These are phyloP conservation scores for Cryptoprocta ferox DNA, from an alignment of 2,797 vertebrate genomes.

Conservation along the genomic window DNA sequence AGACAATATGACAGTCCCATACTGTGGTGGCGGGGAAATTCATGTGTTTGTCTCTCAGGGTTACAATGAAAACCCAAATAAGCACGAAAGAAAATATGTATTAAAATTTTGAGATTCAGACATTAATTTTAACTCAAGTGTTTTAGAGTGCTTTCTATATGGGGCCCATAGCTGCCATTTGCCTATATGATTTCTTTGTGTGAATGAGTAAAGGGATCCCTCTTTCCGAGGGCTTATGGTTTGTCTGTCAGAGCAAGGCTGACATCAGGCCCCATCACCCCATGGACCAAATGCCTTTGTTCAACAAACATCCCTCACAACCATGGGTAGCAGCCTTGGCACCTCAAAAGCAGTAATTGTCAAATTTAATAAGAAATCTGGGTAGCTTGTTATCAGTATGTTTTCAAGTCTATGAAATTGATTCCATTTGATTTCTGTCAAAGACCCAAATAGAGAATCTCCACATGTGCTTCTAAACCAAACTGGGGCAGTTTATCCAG, in stretches of 20 bases:
- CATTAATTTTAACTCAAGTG: not conserved
- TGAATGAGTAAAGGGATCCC: not conserved
- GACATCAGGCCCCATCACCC: not conserved
- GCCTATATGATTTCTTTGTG: not conserved
- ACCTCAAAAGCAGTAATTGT: not conserved
- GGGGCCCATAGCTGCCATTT: not conserved
- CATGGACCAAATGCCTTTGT: not conserved
- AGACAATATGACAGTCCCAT: not conserved
- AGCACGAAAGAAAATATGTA: not conserved
- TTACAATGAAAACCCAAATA: constrained; percentile 39
- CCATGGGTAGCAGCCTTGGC: not conserved
- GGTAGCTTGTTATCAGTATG: not conserved
- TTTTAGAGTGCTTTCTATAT: not conserved
- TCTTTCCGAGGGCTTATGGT: not conserved
- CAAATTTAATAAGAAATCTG: not conserved
- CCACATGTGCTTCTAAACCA: not conserved
- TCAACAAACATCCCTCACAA: not conserved
- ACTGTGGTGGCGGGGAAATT: not conserved
- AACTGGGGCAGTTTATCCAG: not conserved
- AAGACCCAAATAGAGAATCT: not conserved
- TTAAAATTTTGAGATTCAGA: constrained; percentile 7
- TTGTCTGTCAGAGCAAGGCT: not conserved
- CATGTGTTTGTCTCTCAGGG: not conserved
- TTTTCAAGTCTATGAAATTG: constrained; percentile 14
- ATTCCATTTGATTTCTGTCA: constrained; percentile 45